phyloP scores from a whole-genome alignment of 1,140 invertebrate genomes.

The Pseudomyrmex sp. region DNA sequence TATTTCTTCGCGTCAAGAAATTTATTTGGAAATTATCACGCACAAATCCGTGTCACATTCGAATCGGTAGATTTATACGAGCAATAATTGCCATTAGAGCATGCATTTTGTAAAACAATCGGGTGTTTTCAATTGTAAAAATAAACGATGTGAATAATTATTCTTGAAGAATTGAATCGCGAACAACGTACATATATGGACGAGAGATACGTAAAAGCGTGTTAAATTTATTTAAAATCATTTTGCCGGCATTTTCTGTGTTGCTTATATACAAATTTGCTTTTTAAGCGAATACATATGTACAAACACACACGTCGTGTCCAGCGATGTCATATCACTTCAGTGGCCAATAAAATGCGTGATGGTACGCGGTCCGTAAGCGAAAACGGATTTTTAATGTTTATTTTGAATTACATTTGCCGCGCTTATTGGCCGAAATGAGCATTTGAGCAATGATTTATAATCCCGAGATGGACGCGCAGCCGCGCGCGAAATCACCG shows the following conservation, averaged over 20 bases:
- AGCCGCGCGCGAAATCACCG: slow-evolving; percentile 14
- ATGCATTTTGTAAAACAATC: not conserved
- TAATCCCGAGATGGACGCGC: slow-evolving; percentile 37
- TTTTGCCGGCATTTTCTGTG: slow-evolving; percentile 32
- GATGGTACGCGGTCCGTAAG: slow-evolving; percentile 10
- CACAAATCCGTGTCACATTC: too few relatives aligned
- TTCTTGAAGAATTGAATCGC: not conserved
- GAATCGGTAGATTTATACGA: not conserved
- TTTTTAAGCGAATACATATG: slow-evolving; percentile 30
- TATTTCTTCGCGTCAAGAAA: not conserved
- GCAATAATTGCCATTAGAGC: not conserved
- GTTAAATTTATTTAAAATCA: slow-evolving; percentile 31
- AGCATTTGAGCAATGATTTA: slow-evolving; percentile 60
- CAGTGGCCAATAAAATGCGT: slow-evolving; percentile 30
- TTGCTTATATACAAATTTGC: slow-evolving; percentile 35
- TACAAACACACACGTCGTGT: not conserved
- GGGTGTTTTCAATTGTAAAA: not conserved
- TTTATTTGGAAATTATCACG: not conserved
- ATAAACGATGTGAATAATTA: not conserved
- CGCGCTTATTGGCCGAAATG: slow-evolving; percentile 48
- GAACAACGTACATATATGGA: not conserved
- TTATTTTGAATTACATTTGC: slow-evolving; percentile 60
- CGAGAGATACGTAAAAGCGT: not conserved
- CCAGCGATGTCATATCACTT: slow-evolving; percentile 14
- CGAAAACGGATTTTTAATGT: slow-evolving; percentile 55